These are phyloP conservation scores for Rhynchonema sp. DNA, from an alignment of 2,888 invertebrate species.

Conservation along the genomic window DNA sequence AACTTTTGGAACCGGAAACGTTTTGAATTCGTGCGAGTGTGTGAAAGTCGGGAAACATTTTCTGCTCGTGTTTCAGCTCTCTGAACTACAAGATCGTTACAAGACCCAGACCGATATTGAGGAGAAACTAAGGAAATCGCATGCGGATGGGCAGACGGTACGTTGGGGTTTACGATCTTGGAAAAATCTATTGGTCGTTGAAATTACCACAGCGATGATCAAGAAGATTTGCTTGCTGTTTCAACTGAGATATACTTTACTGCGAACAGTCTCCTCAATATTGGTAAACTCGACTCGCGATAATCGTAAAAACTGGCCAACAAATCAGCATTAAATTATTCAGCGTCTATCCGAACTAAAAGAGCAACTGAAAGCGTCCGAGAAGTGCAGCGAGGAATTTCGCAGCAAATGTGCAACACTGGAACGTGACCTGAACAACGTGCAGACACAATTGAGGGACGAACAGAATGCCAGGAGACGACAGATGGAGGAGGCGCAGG, in stretches of 20 bases:
- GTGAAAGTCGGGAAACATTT: no score
- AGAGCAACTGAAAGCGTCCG: neutral
- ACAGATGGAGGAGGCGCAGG: neutral
- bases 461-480: neutral
- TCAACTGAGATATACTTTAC: no score
- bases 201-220: no score
- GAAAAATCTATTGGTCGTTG: no score
- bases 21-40: no score
- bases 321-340: no score
- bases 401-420: conserved; percentile 51
- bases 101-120: neutral
- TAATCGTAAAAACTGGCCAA: no score
- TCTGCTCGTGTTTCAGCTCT: neutral
- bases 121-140: neutral
- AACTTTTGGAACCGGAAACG: no score
- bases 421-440: conserved; percentile 52
- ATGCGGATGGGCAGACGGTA: neutral
- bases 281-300: no score
- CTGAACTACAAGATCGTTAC: neutral
- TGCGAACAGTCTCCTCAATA: no score
- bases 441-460: conserved; percentile 8
- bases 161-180: no score
- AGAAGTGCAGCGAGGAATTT: neutral
- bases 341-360: neutral
- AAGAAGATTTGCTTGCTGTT: no score